Evolutionary conservation across 1,140 invertebrate species (phyloP).

Genomic region (Brachionus calyciflorus): DNA sequence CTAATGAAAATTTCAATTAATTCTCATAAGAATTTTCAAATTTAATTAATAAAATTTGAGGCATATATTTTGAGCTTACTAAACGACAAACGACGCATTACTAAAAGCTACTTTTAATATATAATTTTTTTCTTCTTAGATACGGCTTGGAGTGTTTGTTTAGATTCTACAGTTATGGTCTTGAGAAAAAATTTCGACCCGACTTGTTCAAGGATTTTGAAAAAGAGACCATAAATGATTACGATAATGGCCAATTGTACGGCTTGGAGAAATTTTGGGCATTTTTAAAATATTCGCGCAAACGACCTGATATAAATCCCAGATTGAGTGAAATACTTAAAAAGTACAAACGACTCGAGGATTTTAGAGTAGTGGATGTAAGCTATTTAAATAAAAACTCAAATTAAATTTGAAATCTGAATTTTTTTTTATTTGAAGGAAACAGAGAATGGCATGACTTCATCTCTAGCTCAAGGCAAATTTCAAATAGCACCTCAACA

Average conservation of each 20-base stretch:
- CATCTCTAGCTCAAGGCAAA: slow-evolving; percentile 20
- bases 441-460: slow-evolving; percentile 19
- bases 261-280: slow-evolving; percentile 99
- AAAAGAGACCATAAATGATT: slow-evolving; percentile 84
- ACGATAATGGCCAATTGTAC: slow-evolving; percentile 80
- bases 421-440: not conserved
- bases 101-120: too few relatives aligned
- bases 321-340: slow-evolving; percentile 75
- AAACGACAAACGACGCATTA: too few relatives aligned
- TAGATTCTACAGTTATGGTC: slow-evolving; percentile 95
- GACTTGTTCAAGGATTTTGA: slow-evolving; percentile 93
- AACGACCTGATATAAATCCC: slow-evolving; percentile 69
- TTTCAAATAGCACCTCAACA: slow-evolving; percentile 7
- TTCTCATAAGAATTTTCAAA: too few relatives aligned
- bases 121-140: slow-evolving; percentile 49
- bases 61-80: too few relatives aligned
- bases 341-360: slow-evolving; percentile 89
- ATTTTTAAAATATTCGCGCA: slow-evolving; percentile 73
- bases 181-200: slow-evolving; percentile 88
- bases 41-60: too few relatives aligned
- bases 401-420: not conserved
- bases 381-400: not conserved
- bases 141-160: slow-evolving; percentile 90
- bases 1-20: too few relatives aligned
- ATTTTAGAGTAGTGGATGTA: slow-evolving; percentile 67